Conservation (phyloP, 2,113 vertebrate genomes). For the Cyphomyrus discorhynchus region DNA sequence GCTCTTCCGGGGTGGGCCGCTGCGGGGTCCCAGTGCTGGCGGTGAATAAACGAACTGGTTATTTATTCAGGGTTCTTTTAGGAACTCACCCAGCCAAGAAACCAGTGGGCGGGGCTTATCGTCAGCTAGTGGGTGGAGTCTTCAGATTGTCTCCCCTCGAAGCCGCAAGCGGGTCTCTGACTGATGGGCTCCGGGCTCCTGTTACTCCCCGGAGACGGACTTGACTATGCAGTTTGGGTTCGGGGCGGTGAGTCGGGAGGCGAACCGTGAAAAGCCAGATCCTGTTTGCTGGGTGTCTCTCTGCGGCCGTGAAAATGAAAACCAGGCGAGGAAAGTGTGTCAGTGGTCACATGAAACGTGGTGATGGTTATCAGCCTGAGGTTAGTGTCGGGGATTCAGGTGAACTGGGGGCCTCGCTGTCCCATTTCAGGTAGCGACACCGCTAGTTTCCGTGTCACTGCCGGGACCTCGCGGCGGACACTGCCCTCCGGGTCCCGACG, state of each 20-base stretch:
- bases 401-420: background rate
- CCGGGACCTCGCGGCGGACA: background rate
- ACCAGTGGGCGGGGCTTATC: background rate
- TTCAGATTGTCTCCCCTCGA: background rate
- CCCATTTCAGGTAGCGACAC: background rate
- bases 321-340: background rate
- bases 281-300: background rate
- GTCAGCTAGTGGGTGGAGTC: background rate
- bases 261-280: background rate
- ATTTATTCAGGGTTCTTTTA: background rate
- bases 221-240: background rate
- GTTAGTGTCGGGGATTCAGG: background rate
- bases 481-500: background rate
- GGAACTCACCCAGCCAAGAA: background rate
- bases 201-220: background rate
- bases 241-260: background rate
- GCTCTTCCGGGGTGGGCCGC: background rate
- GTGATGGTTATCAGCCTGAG: background rate
- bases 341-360: background rate
- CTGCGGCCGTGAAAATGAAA: background rate
- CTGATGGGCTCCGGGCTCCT: background rate
- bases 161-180: background rate
- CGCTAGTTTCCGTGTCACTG: background rate
- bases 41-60: background rate
- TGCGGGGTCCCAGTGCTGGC: background rate